Percentiles rank a stretch among this genome's conserved stretches.
Evolutionary conservation across 2,888 invertebrate species (phyloP).

Genomic region (Ferdinandea cuprea): DNA sequence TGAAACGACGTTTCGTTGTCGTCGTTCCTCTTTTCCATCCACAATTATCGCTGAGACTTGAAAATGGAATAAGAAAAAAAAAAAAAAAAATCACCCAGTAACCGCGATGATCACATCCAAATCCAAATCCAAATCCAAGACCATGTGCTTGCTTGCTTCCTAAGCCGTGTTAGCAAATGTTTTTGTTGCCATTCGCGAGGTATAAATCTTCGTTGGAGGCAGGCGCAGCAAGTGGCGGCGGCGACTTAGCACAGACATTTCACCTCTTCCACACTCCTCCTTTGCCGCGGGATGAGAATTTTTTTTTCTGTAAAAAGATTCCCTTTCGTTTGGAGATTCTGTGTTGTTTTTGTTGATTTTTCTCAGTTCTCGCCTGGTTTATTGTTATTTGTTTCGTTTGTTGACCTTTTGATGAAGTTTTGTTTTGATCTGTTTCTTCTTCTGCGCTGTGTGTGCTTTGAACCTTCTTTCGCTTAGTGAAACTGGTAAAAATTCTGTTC

Average conservation of each 20-base stretch:
- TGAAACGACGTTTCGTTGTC: no score
- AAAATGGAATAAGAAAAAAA: slow-evolving; percentile 1
- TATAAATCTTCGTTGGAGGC: slow-evolving; percentile 25
- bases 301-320: slow-evolving; percentile 8
- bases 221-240: slow-evolving; percentile 27
- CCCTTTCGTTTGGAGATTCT: slow-evolving; percentile 51
- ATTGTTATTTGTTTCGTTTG: slow-evolving; percentile 7
- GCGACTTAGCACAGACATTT: slow-evolving; percentile 22
- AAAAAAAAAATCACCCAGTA: no score
- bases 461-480: slow-evolving; percentile 1
- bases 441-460: slow-evolving; percentile 8
- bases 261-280: not conserved
- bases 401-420: slow-evolving; percentile 14
- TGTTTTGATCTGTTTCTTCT: slow-evolving; percentile 53
- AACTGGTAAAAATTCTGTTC: slow-evolving; percentile 40
- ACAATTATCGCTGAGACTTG: not conserved
- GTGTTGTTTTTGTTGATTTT: slow-evolving; percentile 1
- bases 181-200: slow-evolving; percentile 37
- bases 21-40: slow-evolving; percentile 7
- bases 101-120: slow-evolving; percentile 21
- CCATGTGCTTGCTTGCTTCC: slow-evolving; percentile 38
- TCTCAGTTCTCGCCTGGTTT: no score
- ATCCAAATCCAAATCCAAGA: not conserved
- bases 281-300: no score
- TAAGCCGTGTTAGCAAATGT: slow-evolving; percentile 48